These are phyloP conservation scores for Drosophila sp. DNA, from an alignment of 1,140 invertebrate species.

Conservation along the genomic window DNA sequence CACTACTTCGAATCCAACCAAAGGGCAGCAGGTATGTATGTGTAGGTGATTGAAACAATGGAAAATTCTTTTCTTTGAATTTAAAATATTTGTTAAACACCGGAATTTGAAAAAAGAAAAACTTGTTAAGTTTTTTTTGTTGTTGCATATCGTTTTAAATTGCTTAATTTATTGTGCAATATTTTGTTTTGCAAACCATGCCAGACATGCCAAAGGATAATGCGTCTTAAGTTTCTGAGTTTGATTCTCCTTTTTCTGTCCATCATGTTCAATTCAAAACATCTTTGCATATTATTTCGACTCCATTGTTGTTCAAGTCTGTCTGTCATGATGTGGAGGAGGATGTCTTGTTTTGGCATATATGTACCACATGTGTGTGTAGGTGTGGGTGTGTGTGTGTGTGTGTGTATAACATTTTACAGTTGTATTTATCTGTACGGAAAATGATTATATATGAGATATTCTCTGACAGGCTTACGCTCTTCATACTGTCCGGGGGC, in stretches of 20 bases:
- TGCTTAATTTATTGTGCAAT: background rate
- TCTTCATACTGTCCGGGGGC: background rate
- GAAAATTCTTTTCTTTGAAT: too few species aligned
- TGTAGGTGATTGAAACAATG: too few species aligned
- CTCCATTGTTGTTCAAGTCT: background rate
- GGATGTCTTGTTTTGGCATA: conserved; percentile 1
- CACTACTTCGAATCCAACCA: too few species aligned
- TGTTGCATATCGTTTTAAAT: background rate
- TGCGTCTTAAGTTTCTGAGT: background rate
- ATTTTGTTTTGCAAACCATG: background rate
- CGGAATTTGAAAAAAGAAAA: too few species aligned
- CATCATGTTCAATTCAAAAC: background rate
- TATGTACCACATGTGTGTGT: background rate
- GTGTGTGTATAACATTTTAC: conserved; percentile 6
- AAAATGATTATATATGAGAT: conserved; percentile 10
- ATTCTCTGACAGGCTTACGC: conserved; percentile 10
- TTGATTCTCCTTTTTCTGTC: background rate
- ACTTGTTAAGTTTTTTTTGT: too few species aligned
- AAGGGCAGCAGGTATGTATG: too few species aligned
- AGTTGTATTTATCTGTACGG: conserved; percentile 22
- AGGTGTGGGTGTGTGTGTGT: background rate
- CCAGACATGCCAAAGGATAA: background rate
- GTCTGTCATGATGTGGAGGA: background rate
- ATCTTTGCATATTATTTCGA: conserved; percentile 8
- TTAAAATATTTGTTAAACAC: too few species aligned